Conservation (phyloP, 2,888 invertebrate species). For the Meiosimyza decipiens region DNA sequence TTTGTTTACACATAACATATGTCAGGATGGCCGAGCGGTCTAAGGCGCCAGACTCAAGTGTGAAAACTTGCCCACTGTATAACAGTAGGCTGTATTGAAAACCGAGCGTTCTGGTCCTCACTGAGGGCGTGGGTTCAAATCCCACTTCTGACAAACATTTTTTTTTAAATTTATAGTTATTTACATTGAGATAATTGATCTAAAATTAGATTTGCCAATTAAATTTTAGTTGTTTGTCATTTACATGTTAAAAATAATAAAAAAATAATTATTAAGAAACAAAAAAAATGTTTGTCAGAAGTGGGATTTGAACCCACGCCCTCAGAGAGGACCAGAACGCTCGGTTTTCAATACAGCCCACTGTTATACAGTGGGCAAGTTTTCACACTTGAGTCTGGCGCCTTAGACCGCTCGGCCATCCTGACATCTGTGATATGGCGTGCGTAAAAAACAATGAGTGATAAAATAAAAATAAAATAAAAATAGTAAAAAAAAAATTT, state of each 20-base stretch:
- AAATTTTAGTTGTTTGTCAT: too few relatives aligned
- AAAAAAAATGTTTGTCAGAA: slow-evolving; percentile 33
- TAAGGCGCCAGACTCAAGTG: slow-evolving; percentile 64
- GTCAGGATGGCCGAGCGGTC: slow-evolving; percentile 66
- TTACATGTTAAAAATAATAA: not conserved
- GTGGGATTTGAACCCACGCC: slow-evolving; percentile 38
- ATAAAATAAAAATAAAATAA: too few relatives aligned
- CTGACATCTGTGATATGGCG: slow-evolving; percentile 13
- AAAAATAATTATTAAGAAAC: not conserved
- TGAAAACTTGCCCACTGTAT: slow-evolving; percentile 15
- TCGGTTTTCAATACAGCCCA: slow-evolving; percentile 3
- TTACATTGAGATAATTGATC: not conserved
- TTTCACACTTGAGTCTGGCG: slow-evolving; percentile 55
- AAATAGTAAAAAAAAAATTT: too few relatives aligned
- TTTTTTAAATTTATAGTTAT: slow-evolving; percentile 15
- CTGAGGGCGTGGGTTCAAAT: slow-evolving; percentile 36
- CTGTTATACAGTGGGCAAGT: slow-evolving; percentile 43
- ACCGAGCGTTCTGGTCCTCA: slow-evolving; percentile 34
- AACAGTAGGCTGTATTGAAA: not conserved
- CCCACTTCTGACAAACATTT: slow-evolving; percentile 35
- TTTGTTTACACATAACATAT: not conserved
- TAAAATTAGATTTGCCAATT: not conserved
- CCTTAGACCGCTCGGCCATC: slow-evolving; percentile 53
- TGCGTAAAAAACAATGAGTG: not conserved
- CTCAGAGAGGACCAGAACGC: slow-evolving; percentile 38